Conservation (phyloP, 2,888 invertebrate species). For the Oligia strigilis region DNA sequence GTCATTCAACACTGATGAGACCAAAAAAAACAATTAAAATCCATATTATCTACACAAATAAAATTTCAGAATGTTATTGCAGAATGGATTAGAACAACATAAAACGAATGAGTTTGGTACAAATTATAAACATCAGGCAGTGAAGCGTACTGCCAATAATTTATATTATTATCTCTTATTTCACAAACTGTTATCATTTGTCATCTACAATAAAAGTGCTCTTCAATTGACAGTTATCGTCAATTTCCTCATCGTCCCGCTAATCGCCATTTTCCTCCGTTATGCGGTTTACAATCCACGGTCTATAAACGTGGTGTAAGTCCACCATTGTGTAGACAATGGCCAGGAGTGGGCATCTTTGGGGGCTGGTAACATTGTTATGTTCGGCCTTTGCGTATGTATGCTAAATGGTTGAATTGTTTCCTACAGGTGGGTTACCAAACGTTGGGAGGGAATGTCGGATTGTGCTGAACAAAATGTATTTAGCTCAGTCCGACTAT, state of each 20-base stretch:
- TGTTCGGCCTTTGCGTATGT: slow-evolving; percentile 80
- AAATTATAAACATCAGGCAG: background rate
- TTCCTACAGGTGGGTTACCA: slow-evolving; percentile 78
- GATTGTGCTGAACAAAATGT: slow-evolving; percentile 50
- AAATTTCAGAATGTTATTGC: background rate
- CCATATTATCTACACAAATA: background rate
- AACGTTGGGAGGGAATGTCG: slow-evolving; percentile 25
- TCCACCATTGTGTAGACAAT: slow-evolving; percentile 62
- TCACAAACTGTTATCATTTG: background rate
- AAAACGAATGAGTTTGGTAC: background rate
- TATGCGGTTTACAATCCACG: slow-evolving; percentile 48
- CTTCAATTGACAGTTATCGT: slow-evolving; percentile 36
- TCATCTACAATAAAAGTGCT: slow-evolving; percentile 13
- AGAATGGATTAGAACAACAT: background rate
- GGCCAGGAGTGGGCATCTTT: slow-evolving; percentile 62
- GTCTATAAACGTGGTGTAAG: slow-evolving; percentile 53
- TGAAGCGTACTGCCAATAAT: too few species aligned
- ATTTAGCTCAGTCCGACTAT: background rate
- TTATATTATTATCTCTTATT: background rate
- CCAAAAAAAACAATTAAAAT: background rate
- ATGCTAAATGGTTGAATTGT: slow-evolving; percentile 87
- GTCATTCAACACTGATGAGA: background rate
- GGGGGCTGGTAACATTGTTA: slow-evolving; percentile 61
- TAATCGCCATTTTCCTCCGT: slow-evolving; percentile 54
- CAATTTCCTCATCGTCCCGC: slow-evolving; percentile 47